A percentile compares a stretch with the other conserved stretches of the same genome.
Conservation (phyloP, 2,113 vertebrate genomes). For the Coregonus clupeaformis region DNA sequence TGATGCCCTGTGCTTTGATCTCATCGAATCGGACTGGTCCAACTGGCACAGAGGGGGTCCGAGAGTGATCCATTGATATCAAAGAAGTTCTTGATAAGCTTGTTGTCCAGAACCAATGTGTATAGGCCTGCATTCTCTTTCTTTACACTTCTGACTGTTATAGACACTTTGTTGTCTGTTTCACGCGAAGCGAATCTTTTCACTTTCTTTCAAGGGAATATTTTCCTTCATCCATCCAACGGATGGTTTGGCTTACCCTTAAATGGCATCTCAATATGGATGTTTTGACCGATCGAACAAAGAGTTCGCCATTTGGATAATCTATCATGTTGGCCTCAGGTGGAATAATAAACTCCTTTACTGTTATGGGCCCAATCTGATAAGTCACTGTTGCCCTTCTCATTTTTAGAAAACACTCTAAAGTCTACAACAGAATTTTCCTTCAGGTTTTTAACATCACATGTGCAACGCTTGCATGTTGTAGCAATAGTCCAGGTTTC, state of each 20-base stretch:
- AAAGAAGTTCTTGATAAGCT: constrained; percentile 83
- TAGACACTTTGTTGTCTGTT: constrained; percentile 89
- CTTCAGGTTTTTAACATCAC: constrained; percentile 84
- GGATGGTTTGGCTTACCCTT: constrained; percentile 92
- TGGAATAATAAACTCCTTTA: constrained; percentile 87
- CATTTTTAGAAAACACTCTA: constrained; percentile 92
- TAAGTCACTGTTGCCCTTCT: constrained; percentile 91
- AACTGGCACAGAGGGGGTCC: constrained; percentile 88
- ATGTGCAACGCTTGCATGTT: constrained; percentile 84
- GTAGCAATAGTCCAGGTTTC: constrained; percentile 83
- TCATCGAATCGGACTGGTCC: constrained; percentile 92
- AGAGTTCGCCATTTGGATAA: constrained; percentile 87
- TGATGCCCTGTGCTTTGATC: constrained; percentile 91
- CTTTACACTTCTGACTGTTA: constrained; percentile 90
- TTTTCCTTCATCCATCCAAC: constrained; percentile 95
- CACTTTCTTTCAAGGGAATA: constrained; percentile 90
- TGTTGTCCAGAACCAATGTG: constrained; percentile 91
- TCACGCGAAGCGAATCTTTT: constrained; percentile 89
- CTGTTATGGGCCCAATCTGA: constrained; percentile 86
- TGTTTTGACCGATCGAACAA: constrained; percentile 92
- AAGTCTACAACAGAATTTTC: constrained; percentile 87
- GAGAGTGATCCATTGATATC: constrained; percentile 84
- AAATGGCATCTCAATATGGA: constrained; percentile 91
- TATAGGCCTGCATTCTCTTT: constrained; percentile 96
- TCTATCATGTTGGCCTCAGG: constrained; percentile 90